Percentiles rank a stretch among this genome's conserved stretches.
Evolutionary conservation across 2,888 invertebrate species (phyloP).

Genomic region (Crocallis elinguaria): DNA sequence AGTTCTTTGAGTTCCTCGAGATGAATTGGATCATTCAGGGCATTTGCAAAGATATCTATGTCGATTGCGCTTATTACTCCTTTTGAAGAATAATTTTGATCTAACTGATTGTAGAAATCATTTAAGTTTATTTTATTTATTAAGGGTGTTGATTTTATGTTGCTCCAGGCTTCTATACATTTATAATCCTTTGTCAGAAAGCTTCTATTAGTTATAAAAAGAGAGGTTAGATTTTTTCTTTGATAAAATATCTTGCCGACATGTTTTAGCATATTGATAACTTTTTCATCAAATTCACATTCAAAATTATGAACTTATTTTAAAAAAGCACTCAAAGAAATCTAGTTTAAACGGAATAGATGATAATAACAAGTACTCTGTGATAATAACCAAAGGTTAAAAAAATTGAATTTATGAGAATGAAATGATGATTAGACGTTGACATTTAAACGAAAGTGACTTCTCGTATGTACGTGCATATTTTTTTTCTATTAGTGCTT

Average conservation of each 20-base stretch:
- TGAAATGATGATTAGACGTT: too few relatives aligned
- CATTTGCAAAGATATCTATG: conserved; percentile 92
- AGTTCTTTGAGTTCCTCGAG: conserved; percentile 90
- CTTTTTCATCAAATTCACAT: background rate
- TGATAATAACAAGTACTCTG: too few relatives aligned
- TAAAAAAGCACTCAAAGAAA: too few relatives aligned
- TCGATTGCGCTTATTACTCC: conserved; percentile 90
- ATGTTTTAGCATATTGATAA: conserved; percentile 49
- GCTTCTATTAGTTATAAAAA: conserved; percentile 60
- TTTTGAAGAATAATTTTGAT: conserved; percentile 86
- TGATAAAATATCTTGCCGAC: conserved; percentile 41
- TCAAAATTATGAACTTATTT: background rate
- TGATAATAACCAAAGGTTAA: too few relatives aligned
- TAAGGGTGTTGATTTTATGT: conserved; percentile 85
- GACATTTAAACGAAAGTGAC: too few relatives aligned
- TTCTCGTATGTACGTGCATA: too few relatives aligned
- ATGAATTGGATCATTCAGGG: conserved; percentile 81
- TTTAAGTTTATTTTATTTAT: conserved; percentile 86
- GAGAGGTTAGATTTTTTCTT: conserved; percentile 37
- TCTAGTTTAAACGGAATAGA: too few relatives aligned
- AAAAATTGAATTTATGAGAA: too few relatives aligned
- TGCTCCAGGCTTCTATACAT: conserved; percentile 89
- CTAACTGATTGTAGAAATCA: conserved; percentile 89
- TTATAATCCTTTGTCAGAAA: conserved; percentile 90
- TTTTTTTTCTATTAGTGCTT: too few relatives aligned